These are phyloP conservation scores for Ptychodera flava DNA, from an alignment of 35 echinoderm and acorn worm genomes.

Conservation along the genomic window DNA sequence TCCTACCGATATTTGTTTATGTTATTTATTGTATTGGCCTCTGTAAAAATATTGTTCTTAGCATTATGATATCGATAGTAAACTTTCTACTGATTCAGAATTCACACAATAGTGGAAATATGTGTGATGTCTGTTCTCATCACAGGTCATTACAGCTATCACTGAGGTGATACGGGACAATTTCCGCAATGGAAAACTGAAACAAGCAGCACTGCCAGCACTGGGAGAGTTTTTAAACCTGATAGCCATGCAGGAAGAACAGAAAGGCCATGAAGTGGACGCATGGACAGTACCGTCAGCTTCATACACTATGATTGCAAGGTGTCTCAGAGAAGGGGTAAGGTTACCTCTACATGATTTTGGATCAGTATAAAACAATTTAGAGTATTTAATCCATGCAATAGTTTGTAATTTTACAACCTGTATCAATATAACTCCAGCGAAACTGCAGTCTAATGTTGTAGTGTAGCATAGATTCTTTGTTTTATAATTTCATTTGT, in stretches of 20 bases:
- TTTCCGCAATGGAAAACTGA: conserved; percentile 64
- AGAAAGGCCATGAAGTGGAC: conserved; percentile 41
- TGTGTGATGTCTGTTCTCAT: too few relatives aligned
- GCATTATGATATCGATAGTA: too few relatives aligned
- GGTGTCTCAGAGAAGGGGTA: conserved; percentile 94
- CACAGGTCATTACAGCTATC: conserved; percentile 54
- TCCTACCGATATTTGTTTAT: too few relatives aligned
- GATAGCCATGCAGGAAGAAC: conserved; percentile 75
- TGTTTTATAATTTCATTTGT: too few relatives aligned
- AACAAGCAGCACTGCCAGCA: conserved; percentile 79
- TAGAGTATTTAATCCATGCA: neutral
- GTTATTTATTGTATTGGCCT: too few relatives aligned
- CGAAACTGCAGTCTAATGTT: too few relatives aligned
- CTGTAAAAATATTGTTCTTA: too few relatives aligned
- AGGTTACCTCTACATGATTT: conserved; percentile 3
- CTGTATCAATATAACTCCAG: too few relatives aligned
- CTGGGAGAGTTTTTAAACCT: conserved; percentile 84
- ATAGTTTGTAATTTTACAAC: too few relatives aligned
- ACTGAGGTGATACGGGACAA: conserved; percentile 94
- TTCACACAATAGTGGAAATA: too few relatives aligned
- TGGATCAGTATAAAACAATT: neutral
- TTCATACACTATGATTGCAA: conserved; percentile 66
- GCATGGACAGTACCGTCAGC: conserved; percentile 71
- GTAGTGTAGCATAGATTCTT: too few relatives aligned
- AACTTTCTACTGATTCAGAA: too few relatives aligned